These are phyloP conservation scores for Acleris sparsana DNA, from an alignment of 2,888 invertebrate genomes.

Conservation along the genomic window DNA sequence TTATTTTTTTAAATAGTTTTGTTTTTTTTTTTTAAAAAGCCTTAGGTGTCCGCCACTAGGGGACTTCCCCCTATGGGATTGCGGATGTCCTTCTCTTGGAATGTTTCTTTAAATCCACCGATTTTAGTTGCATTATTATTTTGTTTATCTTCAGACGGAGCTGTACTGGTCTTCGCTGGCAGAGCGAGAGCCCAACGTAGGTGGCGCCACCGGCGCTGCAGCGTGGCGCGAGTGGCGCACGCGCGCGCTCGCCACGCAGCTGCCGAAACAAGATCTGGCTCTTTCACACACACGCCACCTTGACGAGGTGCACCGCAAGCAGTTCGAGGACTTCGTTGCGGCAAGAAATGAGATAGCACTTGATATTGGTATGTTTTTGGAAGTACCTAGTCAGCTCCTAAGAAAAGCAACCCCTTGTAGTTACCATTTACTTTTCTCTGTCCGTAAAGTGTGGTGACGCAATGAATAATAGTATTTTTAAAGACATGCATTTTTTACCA, in stretches of 20 bases:
- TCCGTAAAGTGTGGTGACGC: no score
- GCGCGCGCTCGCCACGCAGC: slow-evolving; percentile 89
- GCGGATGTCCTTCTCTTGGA: neutral
- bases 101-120: neutral
- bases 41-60: no score
- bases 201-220: slow-evolving; percentile 70
- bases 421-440: no score
- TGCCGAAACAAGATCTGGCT: slow-evolving; percentile 97
- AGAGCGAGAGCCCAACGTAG: slow-evolving; percentile 83
- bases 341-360: slow-evolving; percentile 97
- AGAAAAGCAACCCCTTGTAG: no score
- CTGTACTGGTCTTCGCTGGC: slow-evolving; percentile 95
- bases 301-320: slow-evolving; percentile 88
- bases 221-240: slow-evolving; percentile 76
- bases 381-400: neutral
- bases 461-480: no score
- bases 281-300: slow-evolving; percentile 94
- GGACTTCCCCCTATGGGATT: no score
- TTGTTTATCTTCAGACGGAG: slow-evolving; percentile 86
- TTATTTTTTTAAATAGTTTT: no score
- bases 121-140: slow-evolving; percentile 2
- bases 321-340: slow-evolving; percentile 97
- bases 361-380: slow-evolving; percentile 89
- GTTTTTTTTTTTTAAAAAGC: no score
- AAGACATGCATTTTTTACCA: no score